These are phyloP conservation scores for Gobio occitaniae DNA, from an alignment of 2,797 vertebrate species.

Conservation along the genomic window DNA sequence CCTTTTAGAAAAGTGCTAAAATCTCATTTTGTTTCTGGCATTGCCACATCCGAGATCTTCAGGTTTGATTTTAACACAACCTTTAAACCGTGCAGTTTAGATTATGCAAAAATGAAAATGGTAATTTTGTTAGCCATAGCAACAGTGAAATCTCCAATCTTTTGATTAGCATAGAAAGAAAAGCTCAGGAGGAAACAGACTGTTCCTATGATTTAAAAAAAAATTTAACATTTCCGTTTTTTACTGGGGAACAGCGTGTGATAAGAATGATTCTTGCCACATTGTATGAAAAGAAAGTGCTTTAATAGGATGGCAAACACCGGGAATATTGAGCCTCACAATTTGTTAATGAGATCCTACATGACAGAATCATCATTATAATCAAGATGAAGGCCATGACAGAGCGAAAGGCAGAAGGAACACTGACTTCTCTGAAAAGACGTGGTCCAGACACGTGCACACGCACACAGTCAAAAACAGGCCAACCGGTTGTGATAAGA, in stretches of 20 bases:
- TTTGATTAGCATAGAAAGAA: constrained; percentile 29
- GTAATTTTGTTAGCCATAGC: constrained; percentile 27
- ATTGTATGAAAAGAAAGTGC: constrained; percentile 7
- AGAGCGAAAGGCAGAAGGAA: constrained; percentile 29
- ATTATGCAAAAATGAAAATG: constrained; percentile 17
- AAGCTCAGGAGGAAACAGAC: background rate
- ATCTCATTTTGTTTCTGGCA: background rate
- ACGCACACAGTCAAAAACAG: constrained; percentile 37
- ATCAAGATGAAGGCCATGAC: constrained; percentile 51
- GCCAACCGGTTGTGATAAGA: constrained; percentile 41
- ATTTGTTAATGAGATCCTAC: constrained; percentile 50
- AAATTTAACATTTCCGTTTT: background rate
- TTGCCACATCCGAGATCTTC: background rate
- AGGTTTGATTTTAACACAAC: background rate
- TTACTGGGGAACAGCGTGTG: background rate
- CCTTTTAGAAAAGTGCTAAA: background rate
- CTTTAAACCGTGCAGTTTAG: background rate
- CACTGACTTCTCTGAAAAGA: constrained; percentile 30
- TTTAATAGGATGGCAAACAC: constrained; percentile 36
- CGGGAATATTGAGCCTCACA: constrained; percentile 34
- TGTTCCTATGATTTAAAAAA: constrained; percentile 17
- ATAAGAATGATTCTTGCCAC: constrained; percentile 27
- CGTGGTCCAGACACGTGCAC: background rate
- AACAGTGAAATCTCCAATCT: constrained; percentile 30
- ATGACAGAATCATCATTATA: constrained; percentile 52